Percentiles rank a stretch among this genome's conserved stretches.
phyloP scores from a whole-genome alignment of 2,888 invertebrate genomes.

The Habrosyne pyritoides region DNA sequence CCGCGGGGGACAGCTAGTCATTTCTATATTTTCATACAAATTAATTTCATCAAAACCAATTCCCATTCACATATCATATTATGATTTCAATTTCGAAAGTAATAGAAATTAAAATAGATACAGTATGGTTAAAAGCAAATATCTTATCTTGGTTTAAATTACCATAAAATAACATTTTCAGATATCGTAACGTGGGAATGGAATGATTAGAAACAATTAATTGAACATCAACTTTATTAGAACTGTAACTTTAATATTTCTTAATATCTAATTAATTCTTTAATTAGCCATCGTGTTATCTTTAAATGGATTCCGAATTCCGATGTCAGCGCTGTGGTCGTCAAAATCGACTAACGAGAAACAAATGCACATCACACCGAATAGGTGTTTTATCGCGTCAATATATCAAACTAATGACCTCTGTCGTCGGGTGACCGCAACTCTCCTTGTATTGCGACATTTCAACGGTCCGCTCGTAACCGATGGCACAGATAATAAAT shows the following conservation, averaged over 20 bases:
- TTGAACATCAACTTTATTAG: not conserved
- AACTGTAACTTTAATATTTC: not conserved
- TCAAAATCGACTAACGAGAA: constrained; percentile 14
- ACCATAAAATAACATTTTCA: not conserved
- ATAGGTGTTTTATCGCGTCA: constrained; percentile 47
- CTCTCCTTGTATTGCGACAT: constrained; percentile 52
- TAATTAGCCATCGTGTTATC: constrained; percentile 8
- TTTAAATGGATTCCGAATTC: constrained; percentile 6
- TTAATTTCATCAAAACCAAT: not conserved
- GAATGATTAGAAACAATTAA: not conserved
- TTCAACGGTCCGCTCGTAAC: constrained; percentile 36
- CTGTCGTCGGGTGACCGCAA: constrained; percentile 43
- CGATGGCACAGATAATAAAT: constrained; percentile 61
- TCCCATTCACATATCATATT: no score
- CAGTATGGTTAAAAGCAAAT: not conserved
- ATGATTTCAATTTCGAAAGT: not conserved
- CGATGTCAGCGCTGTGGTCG: constrained; percentile 1
- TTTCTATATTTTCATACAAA: not conserved
- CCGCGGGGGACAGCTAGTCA: no score
- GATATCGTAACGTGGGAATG: constrained; percentile 3
- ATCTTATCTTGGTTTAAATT: not conserved
- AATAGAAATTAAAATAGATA: not conserved
- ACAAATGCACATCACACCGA: constrained; percentile 34
- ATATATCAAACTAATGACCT: constrained; percentile 65
- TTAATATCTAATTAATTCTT: not conserved